Conservation (phyloP, 2,113 vertebrate genomes). For the rabbit (Oryctolagus cuniculus) region DNA sequence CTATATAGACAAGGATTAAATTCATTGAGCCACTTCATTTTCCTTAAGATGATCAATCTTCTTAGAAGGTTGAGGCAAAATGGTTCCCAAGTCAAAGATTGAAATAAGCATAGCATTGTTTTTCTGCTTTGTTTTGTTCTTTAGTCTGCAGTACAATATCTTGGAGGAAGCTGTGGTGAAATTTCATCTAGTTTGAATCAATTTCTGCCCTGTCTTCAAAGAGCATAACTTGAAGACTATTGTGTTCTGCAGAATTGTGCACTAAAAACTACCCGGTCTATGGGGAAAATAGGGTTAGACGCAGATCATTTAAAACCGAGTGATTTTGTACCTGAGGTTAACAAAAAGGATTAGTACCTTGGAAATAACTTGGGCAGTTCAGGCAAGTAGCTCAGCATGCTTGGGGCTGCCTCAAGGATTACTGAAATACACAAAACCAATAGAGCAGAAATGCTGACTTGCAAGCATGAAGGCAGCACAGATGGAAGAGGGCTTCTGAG, state of each 20-base stretch:
- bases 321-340: constrained; percentile 23
- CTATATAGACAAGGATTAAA: constrained; percentile 34
- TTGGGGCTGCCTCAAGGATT: not conserved
- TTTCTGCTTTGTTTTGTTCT: not conserved
- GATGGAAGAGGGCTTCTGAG: not conserved
- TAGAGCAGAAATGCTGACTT: not conserved
- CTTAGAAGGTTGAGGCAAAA: constrained; percentile 5
- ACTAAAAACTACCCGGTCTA: constrained; percentile 17
- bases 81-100: not conserved
- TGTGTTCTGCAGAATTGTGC: constrained; percentile 10
- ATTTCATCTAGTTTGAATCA: not conserved
- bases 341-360: not conserved
- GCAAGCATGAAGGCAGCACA: not conserved
- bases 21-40: not conserved
- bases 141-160: not conserved
- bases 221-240: not conserved
- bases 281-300: not conserved
- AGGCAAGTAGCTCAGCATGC: not conserved
- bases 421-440: not conserved
- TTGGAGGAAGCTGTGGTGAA: constrained; percentile 11
- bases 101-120: constrained; percentile 11
- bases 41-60: not conserved
- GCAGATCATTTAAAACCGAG: constrained; percentile 23
- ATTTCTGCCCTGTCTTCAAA: not conserved
- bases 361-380: not conserved